Conservation (phyloP, 2,888 invertebrate species). For the Stenchaetothrips biformis region DNA sequence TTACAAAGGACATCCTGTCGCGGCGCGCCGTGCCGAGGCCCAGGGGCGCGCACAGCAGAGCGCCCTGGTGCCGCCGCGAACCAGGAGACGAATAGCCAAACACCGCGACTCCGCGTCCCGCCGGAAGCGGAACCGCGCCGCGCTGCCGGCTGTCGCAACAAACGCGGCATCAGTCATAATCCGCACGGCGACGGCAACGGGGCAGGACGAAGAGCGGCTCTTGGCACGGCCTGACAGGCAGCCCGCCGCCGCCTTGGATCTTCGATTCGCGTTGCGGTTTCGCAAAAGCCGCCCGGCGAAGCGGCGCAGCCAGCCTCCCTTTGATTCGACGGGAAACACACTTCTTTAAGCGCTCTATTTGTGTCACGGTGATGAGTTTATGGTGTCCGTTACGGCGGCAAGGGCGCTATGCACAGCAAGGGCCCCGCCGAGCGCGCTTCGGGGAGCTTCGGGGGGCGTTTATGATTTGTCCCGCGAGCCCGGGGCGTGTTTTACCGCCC, state of each 20-base stretch:
- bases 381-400: constrained; percentile 8
- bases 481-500: not conserved
- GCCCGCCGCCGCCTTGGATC: too few relatives aligned
- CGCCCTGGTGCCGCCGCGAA: not conserved
- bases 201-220: not conserved
- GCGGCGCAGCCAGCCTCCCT: not conserved
- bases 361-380: constrained; percentile 21
- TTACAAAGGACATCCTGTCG: constrained; percentile 23
- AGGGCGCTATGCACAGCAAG: not conserved
- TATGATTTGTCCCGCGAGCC: not conserved
- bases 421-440: not conserved
- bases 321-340: constrained; percentile 6
- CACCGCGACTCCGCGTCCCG: not conserved
- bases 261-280: not conserved
- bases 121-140: not conserved
- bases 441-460: too few relatives aligned
- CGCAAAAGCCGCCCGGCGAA: not conserved
- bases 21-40: not conserved
- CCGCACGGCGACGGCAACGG: not conserved
- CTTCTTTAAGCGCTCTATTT: constrained; percentile 21
- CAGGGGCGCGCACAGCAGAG: not conserved
- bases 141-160: not conserved
- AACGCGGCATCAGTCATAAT: not conserved
- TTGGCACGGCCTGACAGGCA: not conserved
- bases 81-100: not conserved